A percentile compares a stretch with the other conserved stretches of the same genome.
These are phyloP conservation scores for Drosophila parabipectinata DNA, from an alignment of 1,140 invertebrate genomes.

Conservation along the genomic window DNA sequence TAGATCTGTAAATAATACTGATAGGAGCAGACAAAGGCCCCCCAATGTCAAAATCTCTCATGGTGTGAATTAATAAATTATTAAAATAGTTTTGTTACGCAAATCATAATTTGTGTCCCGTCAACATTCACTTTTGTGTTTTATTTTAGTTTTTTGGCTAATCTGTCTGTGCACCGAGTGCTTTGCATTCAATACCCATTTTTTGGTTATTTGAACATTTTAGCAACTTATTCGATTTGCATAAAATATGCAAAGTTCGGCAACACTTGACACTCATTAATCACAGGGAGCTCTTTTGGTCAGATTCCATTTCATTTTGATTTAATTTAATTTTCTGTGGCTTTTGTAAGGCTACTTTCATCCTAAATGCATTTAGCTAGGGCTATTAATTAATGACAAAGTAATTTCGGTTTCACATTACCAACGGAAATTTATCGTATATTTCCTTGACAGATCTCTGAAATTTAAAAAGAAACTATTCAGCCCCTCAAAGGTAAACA, in stretches of 20 bases:
- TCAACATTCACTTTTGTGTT: slow-evolving; percentile 71
- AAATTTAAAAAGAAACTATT: slow-evolving; percentile 49
- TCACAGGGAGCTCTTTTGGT: slow-evolving; percentile 24
- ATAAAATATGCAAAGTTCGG: slow-evolving; percentile 54
- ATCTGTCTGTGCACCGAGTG: slow-evolving; percentile 36
- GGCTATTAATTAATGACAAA: slow-evolving; percentile 50
- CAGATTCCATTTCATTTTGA: slow-evolving; percentile 25
- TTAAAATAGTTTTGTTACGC: slow-evolving; percentile 68
- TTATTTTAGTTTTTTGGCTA: slow-evolving; percentile 22
- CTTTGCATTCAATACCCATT: slow-evolving; percentile 19
- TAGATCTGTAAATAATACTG: slow-evolving; percentile 3
- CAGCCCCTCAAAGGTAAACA: slow-evolving; percentile 17
- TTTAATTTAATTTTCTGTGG: slow-evolving; percentile 3
- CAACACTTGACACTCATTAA: slow-evolving; percentile 47
- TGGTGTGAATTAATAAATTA: slow-evolving; percentile 78
- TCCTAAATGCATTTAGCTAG: slow-evolving; percentile 10
- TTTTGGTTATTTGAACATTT: slow-evolving; percentile 21
- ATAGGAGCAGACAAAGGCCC: slow-evolving; percentile 42
- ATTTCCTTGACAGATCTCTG: slow-evolving; percentile 51
- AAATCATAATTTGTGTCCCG: slow-evolving; percentile 61
- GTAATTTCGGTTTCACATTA: slow-evolving; percentile 58
- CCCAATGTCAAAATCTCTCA: slow-evolving; percentile 64
- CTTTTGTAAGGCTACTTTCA: slow-evolving; percentile 19
- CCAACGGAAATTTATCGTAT: slow-evolving; percentile 53
- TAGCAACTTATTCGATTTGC: slow-evolving; percentile 48